Conservation (phyloP, 2,888 invertebrate species). For the Tupiocoris notatus region DNA sequence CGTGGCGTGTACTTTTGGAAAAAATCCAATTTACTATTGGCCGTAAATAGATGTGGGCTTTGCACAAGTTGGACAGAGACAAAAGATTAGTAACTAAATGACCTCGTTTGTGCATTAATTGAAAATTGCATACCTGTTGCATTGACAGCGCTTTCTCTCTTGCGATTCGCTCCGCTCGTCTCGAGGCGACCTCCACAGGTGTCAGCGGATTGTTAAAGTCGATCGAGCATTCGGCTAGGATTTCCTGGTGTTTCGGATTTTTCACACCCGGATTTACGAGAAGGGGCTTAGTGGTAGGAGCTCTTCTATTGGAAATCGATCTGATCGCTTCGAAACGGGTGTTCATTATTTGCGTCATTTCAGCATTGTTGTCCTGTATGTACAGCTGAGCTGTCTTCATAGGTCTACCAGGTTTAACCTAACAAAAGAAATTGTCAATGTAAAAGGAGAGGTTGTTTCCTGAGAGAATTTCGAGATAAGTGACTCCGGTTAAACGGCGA, state of each 20-base stretch:
- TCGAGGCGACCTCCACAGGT: constrained; percentile 76
- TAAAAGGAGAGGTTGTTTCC: too few species aligned
- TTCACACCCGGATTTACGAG: constrained; percentile 71
- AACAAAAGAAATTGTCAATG: constrained; percentile 53
- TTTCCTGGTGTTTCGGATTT: constrained; percentile 79
- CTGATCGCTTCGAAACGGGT: constrained; percentile 76
- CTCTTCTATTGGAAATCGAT: constrained; percentile 69
- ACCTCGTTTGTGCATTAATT: too few species aligned
- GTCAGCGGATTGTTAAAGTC: constrained; percentile 80
- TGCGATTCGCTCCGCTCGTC: constrained; percentile 80
- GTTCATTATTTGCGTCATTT: constrained; percentile 66
- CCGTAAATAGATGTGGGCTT: too few species aligned
- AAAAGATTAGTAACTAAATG: too few species aligned
- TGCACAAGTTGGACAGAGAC: too few species aligned
- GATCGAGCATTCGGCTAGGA: constrained; percentile 80
- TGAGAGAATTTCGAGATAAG: too few species aligned
- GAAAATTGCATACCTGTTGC: constrained; percentile 33
- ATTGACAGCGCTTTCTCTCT: constrained; percentile 67
- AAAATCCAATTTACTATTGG: too few species aligned
- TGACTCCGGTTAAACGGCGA: too few species aligned
- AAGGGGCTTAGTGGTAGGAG: constrained; percentile 73
- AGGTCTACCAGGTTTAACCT: constrained; percentile 67
- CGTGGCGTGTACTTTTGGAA: too few species aligned
- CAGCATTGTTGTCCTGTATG: constrained; percentile 72
- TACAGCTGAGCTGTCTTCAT: constrained; percentile 75